Evolutionary conservation across 2,888 invertebrate genomes (phyloP), one percentile per base, ranked within the genome.

Genomic region (Ochropleura plecta): DNA sequence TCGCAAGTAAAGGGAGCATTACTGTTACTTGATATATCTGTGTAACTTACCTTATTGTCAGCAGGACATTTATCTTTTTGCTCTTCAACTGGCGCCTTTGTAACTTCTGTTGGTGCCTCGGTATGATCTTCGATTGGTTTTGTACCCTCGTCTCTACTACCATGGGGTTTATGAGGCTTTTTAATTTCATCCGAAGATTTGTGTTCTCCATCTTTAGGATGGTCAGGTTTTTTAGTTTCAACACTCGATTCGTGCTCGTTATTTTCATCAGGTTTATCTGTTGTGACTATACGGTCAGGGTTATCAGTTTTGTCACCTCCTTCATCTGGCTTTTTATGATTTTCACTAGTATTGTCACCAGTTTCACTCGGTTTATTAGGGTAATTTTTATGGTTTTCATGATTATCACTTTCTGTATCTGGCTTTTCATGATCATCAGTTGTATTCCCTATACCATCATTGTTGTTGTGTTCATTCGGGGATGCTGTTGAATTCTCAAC

Each of bases 1-100:
- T 40, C 16, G n/a, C 30, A 6, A 0, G 8, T 20, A n/a, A 55
- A 10, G 20, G 12, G 20, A 12, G 55, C 55, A 55, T 20, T 55
- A 20, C 20, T 12, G n/a, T n/a, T 10, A 6, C 6, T 49, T 49
- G 49, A 16, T 16, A 49, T 16, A 49, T 16, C 12, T 20, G 12
- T 20, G 20, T 55, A 12, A 12, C 18, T 60, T 20, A 81, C 81
- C 81, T 72, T 70, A 48, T 51, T 75, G 59, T 69, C 57, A 51
- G 40, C 18, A 55, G 62, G 42, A 60, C 14, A 20, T 40, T 72
- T 80, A 1, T 69, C 70, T 42, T 84, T 73, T 0, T 5, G 10
- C 0, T 64, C 42, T 42, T 65, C 14, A 40, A 18, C 12, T 3
- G 83, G 59, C 0, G 30, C 0, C 4, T 55, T 14, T 5, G 51